Evolutionary conservation across 2,113 vertebrate species (phyloP).

Genomic region (Petrocephalus zakoni): DNA sequence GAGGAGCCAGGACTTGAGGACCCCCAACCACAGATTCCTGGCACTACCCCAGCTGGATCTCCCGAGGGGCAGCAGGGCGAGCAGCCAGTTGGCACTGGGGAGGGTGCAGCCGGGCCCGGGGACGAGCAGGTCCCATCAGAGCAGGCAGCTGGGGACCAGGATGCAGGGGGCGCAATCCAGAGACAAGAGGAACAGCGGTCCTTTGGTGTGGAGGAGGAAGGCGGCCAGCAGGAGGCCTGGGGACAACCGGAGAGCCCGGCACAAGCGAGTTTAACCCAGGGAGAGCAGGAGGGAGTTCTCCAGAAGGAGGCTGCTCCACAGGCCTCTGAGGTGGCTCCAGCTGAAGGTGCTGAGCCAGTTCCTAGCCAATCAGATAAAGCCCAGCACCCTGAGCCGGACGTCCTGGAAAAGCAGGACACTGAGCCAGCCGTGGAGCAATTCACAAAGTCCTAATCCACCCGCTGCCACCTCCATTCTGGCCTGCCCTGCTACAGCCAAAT

Average conservation of each 20-base stretch:
- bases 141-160: constrained; percentile 29
- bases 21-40: constrained; percentile 28
- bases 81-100: constrained; percentile 7
- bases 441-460: neutral
- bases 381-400: constrained; percentile 12
- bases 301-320: constrained; percentile 29
- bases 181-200: constrained; percentile 23
- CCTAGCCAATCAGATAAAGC: constrained; percentile 12
- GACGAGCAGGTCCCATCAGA: constrained; percentile 24
- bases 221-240: neutral
- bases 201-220: constrained; percentile 12
- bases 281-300: constrained; percentile 19
- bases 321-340: neutral
- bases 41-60: neutral
- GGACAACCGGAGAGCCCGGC: neutral
- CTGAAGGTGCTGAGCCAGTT: constrained; percentile 10
- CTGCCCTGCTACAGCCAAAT: neutral
- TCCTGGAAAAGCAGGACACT: constrained; percentile 17
- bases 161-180: constrained; percentile 6
- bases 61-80: neutral
- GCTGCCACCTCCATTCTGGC: neutral
- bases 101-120: constrained; percentile 12
- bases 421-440: constrained; percentile 13
- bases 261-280: neutral
- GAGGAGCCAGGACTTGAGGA: constrained; percentile 22